Percentiles rank a stretch among this genome's conserved stretches.
Evolutionary conservation across 2,113 vertebrate species (phyloP).

Genomic region (Fregata magnificens): DNA sequence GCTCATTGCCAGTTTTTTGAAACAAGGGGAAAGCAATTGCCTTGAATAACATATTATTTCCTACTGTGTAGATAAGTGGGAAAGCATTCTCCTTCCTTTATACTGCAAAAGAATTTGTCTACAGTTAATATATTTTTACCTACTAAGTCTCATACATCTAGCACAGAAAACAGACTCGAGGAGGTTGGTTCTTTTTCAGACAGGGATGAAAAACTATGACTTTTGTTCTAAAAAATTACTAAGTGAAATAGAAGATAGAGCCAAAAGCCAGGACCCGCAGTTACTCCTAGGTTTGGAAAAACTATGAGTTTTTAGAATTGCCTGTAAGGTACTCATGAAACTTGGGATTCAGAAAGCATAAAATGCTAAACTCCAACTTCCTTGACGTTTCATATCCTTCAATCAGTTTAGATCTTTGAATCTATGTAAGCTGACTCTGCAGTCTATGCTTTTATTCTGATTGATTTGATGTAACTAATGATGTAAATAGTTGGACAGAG

Average conservation of each 20-base stretch:
- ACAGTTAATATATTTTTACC: background rate
- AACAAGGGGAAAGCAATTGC: background rate
- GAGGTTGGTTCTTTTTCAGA: background rate
- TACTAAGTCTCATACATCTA: background rate
- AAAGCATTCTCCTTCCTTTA: constrained; percentile 3
- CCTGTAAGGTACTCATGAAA: background rate
- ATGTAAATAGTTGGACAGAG: background rate
- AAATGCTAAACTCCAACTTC: background rate
- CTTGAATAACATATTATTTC: constrained; percentile 13
- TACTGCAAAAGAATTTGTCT: background rate
- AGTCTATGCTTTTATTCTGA: background rate
- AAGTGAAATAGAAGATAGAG: background rate
- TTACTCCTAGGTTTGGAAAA: background rate
- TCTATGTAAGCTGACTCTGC: background rate
- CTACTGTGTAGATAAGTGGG: background rate
- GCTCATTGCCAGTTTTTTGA: background rate
- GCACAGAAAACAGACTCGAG: constrained; percentile 2
- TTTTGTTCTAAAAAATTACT: background rate
- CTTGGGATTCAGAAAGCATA: background rate
- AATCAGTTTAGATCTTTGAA: background rate
- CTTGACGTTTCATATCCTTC: background rate
- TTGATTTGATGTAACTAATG: background rate
- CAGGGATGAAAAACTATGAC: background rate
- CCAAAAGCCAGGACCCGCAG: background rate
- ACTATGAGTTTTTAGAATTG: background rate